Evolutionary conservation across 2,888 invertebrate genomes (phyloP).

Genomic region (Campoplex capitator): DNA sequence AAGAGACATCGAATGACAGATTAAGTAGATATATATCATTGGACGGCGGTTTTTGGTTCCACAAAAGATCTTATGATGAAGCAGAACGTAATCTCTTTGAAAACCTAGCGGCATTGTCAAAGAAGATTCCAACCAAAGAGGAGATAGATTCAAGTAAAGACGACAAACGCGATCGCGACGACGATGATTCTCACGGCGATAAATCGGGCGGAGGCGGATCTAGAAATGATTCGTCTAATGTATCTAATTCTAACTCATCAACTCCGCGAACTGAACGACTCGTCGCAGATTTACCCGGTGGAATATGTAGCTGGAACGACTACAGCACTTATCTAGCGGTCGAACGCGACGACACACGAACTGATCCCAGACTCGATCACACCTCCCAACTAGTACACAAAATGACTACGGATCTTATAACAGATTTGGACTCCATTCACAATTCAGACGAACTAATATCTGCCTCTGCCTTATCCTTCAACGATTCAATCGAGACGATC

Average conservation of each 20-base stretch:
- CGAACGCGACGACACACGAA: conserved; percentile 82
- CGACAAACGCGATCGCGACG: conserved; percentile 75
- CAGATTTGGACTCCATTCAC: conserved; percentile 48
- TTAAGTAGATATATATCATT: conserved; percentile 78
- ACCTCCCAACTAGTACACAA: conserved; percentile 70
- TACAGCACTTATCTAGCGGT: conserved; percentile 91
- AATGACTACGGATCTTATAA: conserved; percentile 70
- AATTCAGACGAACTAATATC: conserved; percentile 43
- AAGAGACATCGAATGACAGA: conserved; percentile 8
- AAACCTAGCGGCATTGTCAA: conserved; percentile 85
- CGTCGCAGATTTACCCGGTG: conserved; percentile 91
- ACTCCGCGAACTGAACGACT: conserved; percentile 87
- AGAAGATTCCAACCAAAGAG: conserved; percentile 75
- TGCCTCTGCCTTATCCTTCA: conserved; percentile 37
- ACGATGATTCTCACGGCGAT: conserved; percentile 73
- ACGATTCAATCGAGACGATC: conserved; percentile 23
- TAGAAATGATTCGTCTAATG: conserved; percentile 72
- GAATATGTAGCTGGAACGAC: conserved; percentile 93
- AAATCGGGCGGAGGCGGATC: conserved; percentile 86
- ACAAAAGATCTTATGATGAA: conserved; percentile 88
- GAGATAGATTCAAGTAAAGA: conserved; percentile 52
- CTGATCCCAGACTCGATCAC: conserved; percentile 70
- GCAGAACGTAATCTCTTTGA: conserved; percentile 88
- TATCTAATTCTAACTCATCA: conserved; percentile 63
- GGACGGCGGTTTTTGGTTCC: conserved; percentile 87